A percentile compares a stretch with the other conserved stretches of the same genome.
Conservation (phyloP, 2,113 vertebrate genomes). For the Pseudorasbora parva region DNA sequence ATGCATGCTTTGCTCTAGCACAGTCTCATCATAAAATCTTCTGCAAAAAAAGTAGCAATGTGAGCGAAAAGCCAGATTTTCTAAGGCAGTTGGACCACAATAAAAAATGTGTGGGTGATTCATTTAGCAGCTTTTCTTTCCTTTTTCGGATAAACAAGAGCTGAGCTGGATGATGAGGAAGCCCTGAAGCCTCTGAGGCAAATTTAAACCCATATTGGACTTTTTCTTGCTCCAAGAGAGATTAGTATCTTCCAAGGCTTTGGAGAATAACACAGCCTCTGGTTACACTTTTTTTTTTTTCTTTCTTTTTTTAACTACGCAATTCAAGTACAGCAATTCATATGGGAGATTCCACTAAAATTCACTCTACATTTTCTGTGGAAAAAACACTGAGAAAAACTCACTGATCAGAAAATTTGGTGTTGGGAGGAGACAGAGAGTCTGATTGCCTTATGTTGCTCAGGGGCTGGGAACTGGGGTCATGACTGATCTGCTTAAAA, state of each 20-base stretch:
- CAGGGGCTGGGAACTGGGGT: slow-evolving; percentile 40
- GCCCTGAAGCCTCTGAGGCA: slow-evolving; percentile 3
- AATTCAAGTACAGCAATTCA: not conserved
- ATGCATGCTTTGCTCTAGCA: not conserved
- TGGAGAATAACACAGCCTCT: slow-evolving; percentile 36
- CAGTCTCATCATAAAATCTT: not conserved
- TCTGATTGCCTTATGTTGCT: slow-evolving; percentile 51
- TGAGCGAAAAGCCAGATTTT: slow-evolving; percentile 1
- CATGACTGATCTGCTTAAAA: slow-evolving; percentile 63
- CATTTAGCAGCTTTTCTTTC: slow-evolving; percentile 3
- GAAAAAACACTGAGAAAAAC: not conserved
- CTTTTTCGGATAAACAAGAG: slow-evolving; percentile 7
- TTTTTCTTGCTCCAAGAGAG: not conserved
- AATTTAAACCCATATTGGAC: slow-evolving; percentile 26
- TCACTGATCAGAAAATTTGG: not conserved
- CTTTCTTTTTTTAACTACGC: not conserved
- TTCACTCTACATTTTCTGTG: not conserved
- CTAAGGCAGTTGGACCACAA: slow-evolving; percentile 7
- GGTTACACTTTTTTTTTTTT: not conserved
- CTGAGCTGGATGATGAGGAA: slow-evolving; percentile 11
- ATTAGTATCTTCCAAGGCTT: slow-evolving; percentile 40
- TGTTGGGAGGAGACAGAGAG: not conserved
- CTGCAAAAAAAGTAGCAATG: not conserved
- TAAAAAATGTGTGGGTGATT: not conserved
- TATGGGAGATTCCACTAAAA: not conserved